Base-by-base conservation (phyloP, 1,140 invertebrate genomes). In the Adoxophyes honmai region DNA sequence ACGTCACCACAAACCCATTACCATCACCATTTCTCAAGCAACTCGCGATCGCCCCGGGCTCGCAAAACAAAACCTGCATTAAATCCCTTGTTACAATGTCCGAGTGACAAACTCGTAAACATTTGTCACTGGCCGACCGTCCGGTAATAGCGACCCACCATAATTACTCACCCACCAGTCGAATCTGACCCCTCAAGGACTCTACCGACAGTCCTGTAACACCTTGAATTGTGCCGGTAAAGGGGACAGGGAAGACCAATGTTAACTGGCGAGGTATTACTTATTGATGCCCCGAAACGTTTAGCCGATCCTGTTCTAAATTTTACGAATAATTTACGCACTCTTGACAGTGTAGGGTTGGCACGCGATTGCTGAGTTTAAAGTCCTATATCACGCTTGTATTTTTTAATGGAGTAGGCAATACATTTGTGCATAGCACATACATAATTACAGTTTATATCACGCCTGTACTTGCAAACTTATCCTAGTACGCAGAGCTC, bases 291-390 rank as follows among this genome's bases (percentile, higher is more conserved):
- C 73, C 81, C 80, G 66, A 79, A 86, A 82, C 81, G 78, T 81
- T 87, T 85, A 86, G 68, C 73, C 75, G 77, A 85, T 83, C 73
- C 79, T 66, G 70, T 78, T 82, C 79, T 84, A 87, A 87, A 87
- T 87, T 85, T 85, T 79, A 81, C 81, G 77, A 87, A 87, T 86
- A 86, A 87, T 84, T 87, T 84, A 88, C 73, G 76, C 81, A 81
- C 69, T 83, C 75, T 76, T 75, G 75, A 79, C 75, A 73, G 64
- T 60, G 67, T 73, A 79, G 75, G 78, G 78, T 75, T 83, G 70
- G 1, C 64, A 58, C 39, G 15, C n/a, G n/a, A n/a, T n/a, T 28
- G 21, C 21, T 28, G 2, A 6, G 21, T 28, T 28, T 3, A 28
- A 28, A n/a, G n/a, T n/a, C n/a, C n/a, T n/a, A n/a, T n/a, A n/a